Base-by-base conservation (phyloP, 2,797 vertebrate species). In the Buphagus erythrorhynchus region DNA sequence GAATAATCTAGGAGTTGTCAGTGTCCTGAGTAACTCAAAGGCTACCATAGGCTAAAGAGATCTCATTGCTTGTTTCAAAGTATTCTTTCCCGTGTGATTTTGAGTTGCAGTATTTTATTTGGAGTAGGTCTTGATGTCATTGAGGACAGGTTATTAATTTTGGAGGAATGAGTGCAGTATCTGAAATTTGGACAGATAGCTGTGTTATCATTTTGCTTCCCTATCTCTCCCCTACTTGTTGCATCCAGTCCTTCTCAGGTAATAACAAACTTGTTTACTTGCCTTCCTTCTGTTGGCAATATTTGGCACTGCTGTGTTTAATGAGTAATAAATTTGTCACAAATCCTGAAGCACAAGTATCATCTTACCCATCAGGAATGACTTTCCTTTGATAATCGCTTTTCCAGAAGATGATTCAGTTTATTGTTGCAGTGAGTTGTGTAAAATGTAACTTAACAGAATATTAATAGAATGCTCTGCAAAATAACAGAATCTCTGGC, bases 251-350 rank as follows among this genome's bases (percentile, higher is more conserved):
- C 29, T 77, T 77, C 71, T 58, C 54, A 62, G 81, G 84, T 91
- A 96, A 89, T 94, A 93, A 95, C 71, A 86, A 95, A 96, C 88
- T 76, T 96, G 88, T 76, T 96, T 94, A 73, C 86, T 90, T 71
- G n/a, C 4, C 49, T 91, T 87, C 73, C 76, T 93, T 90, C 82
- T 91, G 72, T 91, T 95, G 93, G 87, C 94, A 93, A 46, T 68
- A 58, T 80, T 62, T 81, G 73, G 66, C 85, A 72, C 82, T 83
- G 68, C 85, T 78, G 43, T 46, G 90, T 94, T 95, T 95, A 96
- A 95, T 88, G 62, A 95, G 83, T 96, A 93, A 95, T 89, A 61
- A 73, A 12, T 72, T 92, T 77, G 63, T 71, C 79, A 80, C 58
- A 72, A 71, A 95, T 66, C 51, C 46, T 38, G 59, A 66, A 76